A percentile compares a stretch with the other conserved stretches of the same genome.
phyloP scores from a whole-genome alignment of 2,888 invertebrate genomes.

The Lasiommata megera region DNA sequence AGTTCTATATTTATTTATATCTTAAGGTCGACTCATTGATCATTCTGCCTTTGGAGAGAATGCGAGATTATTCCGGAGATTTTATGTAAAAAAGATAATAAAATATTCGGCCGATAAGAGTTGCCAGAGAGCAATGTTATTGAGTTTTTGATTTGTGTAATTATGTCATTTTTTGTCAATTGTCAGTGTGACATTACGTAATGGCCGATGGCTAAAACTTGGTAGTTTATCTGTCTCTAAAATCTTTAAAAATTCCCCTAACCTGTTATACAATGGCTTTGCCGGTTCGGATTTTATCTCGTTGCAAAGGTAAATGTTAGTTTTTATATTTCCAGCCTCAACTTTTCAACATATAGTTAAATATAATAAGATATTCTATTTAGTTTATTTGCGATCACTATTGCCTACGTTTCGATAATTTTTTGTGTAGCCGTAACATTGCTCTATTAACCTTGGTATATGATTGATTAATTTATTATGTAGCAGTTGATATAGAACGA shows the following conservation, averaged over 20 bases:
- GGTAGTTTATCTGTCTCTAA: constrained; percentile 64
- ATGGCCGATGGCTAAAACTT: constrained; percentile 54
- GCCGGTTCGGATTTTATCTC: constrained; percentile 79
- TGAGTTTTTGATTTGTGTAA: no score
- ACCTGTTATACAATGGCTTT: constrained; percentile 77
- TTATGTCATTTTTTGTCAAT: background rate
- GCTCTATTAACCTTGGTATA: constrained; percentile 45
- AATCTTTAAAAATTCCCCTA: constrained; percentile 42
- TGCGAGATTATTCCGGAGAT: no score
- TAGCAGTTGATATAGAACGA: background rate
- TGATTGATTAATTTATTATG: constrained; percentile 20
- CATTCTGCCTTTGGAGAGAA: no score
- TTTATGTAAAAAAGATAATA: no score
- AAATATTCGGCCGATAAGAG: no score
- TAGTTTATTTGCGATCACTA: background rate
- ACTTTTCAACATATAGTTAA: background rate
- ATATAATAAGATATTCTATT: background rate
- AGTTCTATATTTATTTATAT: no score
- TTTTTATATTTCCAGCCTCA: background rate
- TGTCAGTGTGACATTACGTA: constrained; percentile 50
- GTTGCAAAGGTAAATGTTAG: constrained; percentile 76
- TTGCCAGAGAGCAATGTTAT: no score
- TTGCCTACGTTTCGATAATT: constrained; percentile 22
- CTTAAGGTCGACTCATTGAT: no score
- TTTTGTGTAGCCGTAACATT: constrained; percentile 34